Percentiles rank a stretch among this genome's conserved stretches.
Conservation (phyloP, 2,113 vertebrate genomes). For the Anolis carolinensis region DNA sequence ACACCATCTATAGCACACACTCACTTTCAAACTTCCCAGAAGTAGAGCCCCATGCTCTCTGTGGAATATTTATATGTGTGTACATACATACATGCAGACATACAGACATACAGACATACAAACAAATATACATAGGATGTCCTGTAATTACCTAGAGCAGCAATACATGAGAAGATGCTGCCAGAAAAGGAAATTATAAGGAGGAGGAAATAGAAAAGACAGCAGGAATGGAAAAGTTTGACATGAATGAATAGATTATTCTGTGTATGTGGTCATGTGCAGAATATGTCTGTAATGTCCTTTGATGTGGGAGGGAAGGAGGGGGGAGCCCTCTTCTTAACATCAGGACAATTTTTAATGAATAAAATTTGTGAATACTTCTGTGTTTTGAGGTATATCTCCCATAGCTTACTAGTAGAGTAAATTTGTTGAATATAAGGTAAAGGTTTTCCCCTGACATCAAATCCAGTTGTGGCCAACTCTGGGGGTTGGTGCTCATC, state of each 20-base stretch:
- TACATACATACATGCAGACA: no score
- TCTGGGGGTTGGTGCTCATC: no score
- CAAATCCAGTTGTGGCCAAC: no score
- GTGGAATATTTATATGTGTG: no score
- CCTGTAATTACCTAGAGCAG: not conserved
- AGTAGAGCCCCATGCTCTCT: not conserved
- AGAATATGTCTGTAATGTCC: no score
- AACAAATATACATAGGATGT: not conserved
- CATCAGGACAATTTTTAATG: no score
- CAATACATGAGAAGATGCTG: not conserved
- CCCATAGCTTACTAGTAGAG: not conserved
- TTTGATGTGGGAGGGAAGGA: not conserved
- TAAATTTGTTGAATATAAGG: not conserved
- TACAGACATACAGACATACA: no score
- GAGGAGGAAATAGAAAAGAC: not conserved
- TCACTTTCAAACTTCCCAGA: not conserved
- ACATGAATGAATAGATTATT: not conserved
- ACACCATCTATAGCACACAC: not conserved
- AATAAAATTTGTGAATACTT: not conserved
- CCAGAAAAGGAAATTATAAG: not conserved
- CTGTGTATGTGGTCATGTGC: no score
- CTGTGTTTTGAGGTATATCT: no score
- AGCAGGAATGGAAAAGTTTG: not conserved
- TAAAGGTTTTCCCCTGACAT: no score
- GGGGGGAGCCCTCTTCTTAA: not conserved